Conservation (phyloP, 2,888 invertebrate genomes). For the Cheilosia vulpina region DNA sequence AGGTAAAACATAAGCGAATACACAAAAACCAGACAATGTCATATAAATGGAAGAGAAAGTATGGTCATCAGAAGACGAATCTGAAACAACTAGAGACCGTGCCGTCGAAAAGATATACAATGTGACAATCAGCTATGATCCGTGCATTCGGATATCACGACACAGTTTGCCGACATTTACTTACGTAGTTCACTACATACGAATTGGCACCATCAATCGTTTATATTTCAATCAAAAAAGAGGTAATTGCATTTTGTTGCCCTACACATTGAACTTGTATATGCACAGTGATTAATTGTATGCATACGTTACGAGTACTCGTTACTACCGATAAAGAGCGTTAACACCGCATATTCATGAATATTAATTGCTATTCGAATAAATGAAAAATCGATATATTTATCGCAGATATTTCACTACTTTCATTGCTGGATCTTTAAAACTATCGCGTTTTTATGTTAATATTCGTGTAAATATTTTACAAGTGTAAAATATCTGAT, state of each 20-base stretch:
- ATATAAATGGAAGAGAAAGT: constrained; percentile 25
- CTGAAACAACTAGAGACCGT: not conserved
- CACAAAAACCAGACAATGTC: not conserved
- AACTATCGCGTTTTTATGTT: no score
- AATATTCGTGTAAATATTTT: no score
- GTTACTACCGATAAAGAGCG: not conserved
- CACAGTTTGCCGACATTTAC: not conserved
- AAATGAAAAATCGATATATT: not conserved
- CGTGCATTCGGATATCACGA: constrained; percentile 9
- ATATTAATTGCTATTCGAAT: constrained; percentile 8
- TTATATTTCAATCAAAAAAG: constrained; percentile 13
- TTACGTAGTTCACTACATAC: not conserved
- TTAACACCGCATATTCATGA: constrained; percentile 14
- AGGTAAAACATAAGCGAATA: not conserved
- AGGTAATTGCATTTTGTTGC: constrained; percentile 7
- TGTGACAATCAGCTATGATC: constrained; percentile 17
- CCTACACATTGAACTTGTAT: constrained; percentile 4
- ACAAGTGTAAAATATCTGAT: no score
- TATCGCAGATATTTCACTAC: no score
- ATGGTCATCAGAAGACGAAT: not conserved
- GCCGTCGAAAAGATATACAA: not conserved
- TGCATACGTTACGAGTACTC: not conserved
- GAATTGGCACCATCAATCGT: constrained; percentile 7
- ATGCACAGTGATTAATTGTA: not conserved
- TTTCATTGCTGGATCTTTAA: no score